Evolutionary conservation across 2,113 vertebrate genomes (phyloP).

Genomic region (Scopus umbretta): DNA sequence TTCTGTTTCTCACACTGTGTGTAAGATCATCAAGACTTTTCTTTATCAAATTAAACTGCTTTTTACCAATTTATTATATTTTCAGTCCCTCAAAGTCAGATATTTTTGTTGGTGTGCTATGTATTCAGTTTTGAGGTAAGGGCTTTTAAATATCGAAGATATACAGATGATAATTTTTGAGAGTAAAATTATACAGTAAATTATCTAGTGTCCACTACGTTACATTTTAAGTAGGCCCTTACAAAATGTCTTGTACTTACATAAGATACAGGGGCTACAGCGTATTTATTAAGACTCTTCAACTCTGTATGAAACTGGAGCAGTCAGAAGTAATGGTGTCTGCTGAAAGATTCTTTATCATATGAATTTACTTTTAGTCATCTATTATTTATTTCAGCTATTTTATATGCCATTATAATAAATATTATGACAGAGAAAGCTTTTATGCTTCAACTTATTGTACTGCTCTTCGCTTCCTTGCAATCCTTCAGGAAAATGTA

Average conservation of each 20-base stretch:
- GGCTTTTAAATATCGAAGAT: conserved; percentile 44
- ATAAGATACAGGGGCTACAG: conserved; percentile 58
- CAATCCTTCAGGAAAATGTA: conserved; percentile 88
- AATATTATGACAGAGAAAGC: conserved; percentile 92
- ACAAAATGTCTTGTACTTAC: conserved; percentile 67
- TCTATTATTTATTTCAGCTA: conserved; percentile 97
- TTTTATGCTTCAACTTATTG: conserved; percentile 85
- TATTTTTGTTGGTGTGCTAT: not conserved
- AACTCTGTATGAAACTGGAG: conserved; percentile 73
- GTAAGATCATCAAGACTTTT: not conserved
- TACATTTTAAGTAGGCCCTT: conserved; percentile 60
- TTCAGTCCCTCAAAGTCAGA: not conserved
- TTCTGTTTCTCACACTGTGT: not conserved
- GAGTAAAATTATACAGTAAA: conserved; percentile 61
- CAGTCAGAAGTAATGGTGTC: conserved; percentile 86
- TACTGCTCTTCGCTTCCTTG: conserved; percentile 85
- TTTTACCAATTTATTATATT: not conserved
- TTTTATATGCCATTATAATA: conserved; percentile 96
- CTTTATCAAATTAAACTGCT: not conserved
- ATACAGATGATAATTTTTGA: not conserved
- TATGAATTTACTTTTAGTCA: conserved; percentile 88
- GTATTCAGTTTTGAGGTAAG: conserved; percentile 36
- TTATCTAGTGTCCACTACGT: conserved; percentile 58
- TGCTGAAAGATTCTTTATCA: conserved; percentile 90
- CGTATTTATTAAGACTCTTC: conserved; percentile 82